Base-by-base conservation (phyloP, 2,888 invertebrate species). In the Agrotis segetum region DNA sequence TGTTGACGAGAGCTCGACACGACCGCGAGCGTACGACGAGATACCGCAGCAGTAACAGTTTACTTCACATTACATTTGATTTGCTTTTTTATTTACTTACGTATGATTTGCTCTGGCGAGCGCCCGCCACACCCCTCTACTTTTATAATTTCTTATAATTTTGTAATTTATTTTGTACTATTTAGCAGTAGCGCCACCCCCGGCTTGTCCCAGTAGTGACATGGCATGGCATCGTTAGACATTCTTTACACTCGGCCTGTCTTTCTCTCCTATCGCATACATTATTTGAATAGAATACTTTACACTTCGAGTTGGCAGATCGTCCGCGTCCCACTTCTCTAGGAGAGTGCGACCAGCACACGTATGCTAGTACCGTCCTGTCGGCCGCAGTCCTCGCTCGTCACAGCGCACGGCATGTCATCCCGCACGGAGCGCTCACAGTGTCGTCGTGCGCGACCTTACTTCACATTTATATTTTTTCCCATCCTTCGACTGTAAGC, bases 141-240 rank as follows among this genome's bases (percentile, higher is more conserved):
- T 82, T 67, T 63, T 72, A 79, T 84, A 40, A 66, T 76, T 80
- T 84, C 62, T 67, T 72, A 71, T 85, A 55, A 83, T 77, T 85
- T 82, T 77, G 67, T 77, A 75, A 84, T 86, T 72, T 80, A 78
- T 77, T 88, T 87, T 61, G 69, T 71, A 82, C 72, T 86, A 79
- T 77, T 71, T 90, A 91, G 91, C 88, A 86, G 91, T 93, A 92
- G 91, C 87, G 91, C 89, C 89, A 88, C 85, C 82, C 92, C 92
- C 87, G 87, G 92, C 93, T 93, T 83, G 87, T 90, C 92, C 89
- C 88, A 86, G 90, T 94, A 93, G 93, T 85, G 67, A 89, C 88
- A 89, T 85, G 91, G 95, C 95, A 95, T 94, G 95, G 93, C 94
- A 92, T 94, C 88, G 88, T 91, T 92, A 92, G 91, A 88, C 85